A percentile compares a stretch with the other conserved stretches of the same genome.
Evolutionary conservation across 2,797 vertebrate genomes (phyloP).

Genomic region (Coracias cyanogaster): DNA sequence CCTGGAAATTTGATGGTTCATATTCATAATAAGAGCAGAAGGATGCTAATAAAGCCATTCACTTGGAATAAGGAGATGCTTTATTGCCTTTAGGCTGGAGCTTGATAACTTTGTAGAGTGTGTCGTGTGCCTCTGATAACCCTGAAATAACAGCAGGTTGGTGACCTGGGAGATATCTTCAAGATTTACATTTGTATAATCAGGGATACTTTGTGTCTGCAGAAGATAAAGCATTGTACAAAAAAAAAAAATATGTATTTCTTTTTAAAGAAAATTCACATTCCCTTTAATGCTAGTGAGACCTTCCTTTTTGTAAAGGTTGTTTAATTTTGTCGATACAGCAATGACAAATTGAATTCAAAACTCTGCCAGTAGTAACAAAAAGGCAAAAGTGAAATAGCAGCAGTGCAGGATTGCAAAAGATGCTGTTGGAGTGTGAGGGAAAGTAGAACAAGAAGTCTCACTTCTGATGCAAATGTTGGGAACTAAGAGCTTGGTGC

Average conservation of each 20-base stretch:
- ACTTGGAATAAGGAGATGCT: not conserved
- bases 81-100: not conserved
- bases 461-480: conserved; percentile 73
- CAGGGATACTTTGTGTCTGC: not conserved
- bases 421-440: conserved; percentile 37
- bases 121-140: not conserved
- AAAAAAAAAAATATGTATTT: not conserved
- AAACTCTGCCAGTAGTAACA: not conserved
- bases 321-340: not conserved
- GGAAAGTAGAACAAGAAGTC: conserved; percentile 44
- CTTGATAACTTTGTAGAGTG: not conserved
- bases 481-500: conserved; percentile 44
- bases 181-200: not conserved
- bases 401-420: not conserved
- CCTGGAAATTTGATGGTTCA: not conserved
- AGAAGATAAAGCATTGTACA: not conserved
- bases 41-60: not conserved
- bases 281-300: not conserved
- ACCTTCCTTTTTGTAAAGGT: not conserved
- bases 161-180: not conserved
- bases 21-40: not conserved
- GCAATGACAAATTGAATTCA: not conserved
- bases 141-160: not conserved
- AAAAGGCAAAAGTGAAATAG: not conserved
- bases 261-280: not conserved